A percentile compares a stretch with the other conserved stretches of the same genome.
Evolutionary conservation across 2,797 vertebrate genomes (phyloP).

Genomic region (Galagoides demidoff): DNA sequence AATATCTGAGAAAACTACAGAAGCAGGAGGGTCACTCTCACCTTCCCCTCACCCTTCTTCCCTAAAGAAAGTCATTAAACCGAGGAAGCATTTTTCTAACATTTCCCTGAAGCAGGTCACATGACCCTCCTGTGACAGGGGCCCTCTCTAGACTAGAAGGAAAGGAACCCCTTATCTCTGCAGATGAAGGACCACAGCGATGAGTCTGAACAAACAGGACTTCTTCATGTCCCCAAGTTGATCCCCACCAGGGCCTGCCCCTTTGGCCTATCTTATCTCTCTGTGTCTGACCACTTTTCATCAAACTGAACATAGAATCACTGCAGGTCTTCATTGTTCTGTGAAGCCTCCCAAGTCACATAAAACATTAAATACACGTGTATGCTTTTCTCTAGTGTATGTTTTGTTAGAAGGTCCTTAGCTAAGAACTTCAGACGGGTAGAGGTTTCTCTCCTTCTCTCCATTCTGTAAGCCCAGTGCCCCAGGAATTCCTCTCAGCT

Average conservation of each 20-base stretch:
- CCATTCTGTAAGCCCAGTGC: neutral
- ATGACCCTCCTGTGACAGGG: neutral
- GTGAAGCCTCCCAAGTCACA: neutral
- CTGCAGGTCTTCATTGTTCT: neutral
- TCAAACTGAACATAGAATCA: neutral
- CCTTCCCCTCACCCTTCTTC: neutral
- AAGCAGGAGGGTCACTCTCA: neutral
- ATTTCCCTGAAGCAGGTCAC: neutral
- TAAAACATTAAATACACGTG: neutral
- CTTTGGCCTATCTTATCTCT: neutral
- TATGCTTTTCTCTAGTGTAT: neutral
- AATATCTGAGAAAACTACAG: neutral
- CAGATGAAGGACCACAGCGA: neutral
- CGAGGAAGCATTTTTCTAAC: neutral
- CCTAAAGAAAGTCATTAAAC: neutral
- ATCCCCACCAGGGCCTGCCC: neutral
- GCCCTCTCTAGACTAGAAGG: neutral
- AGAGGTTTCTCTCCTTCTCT: neutral
- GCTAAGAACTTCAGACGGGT: neutral
- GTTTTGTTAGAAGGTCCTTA: neutral
- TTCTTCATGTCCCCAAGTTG: neutral
- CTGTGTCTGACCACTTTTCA: neutral
- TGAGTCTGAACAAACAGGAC: neutral
- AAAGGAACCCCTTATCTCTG: neutral
- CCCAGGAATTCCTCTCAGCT: no score